Evolutionary conservation across 2,888 invertebrate genomes (phyloP).

Genomic region (Chelonus formosanus): DNA sequence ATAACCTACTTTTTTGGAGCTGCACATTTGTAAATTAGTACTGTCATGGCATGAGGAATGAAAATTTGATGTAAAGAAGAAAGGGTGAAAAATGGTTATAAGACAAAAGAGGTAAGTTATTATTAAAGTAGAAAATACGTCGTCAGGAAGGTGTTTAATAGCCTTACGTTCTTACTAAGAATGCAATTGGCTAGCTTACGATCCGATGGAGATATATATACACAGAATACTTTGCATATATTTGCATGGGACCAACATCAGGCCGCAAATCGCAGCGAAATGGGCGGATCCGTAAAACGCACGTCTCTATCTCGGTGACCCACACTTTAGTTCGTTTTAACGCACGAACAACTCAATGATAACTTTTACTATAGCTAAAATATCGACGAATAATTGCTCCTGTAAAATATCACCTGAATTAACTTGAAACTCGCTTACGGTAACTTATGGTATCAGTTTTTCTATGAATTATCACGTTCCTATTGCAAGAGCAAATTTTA

Average conservation of each 20-base stretch:
- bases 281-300: constrained; percentile 42
- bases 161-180: constrained; percentile 50
- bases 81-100: constrained; percentile 23
- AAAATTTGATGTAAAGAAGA: constrained; percentile 10
- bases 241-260: constrained; percentile 53
- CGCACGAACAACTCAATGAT: no score
- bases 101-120: constrained; percentile 39
- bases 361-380: no score
- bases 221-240: constrained; percentile 58
- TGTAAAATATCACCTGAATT: background rate
- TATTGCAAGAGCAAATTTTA: no score
- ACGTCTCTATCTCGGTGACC: constrained; percentile 42
- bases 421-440: no score
- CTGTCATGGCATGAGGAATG: background rate
- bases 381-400: background rate
- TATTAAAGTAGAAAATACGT: constrained; percentile 53
- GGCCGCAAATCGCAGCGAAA: constrained; percentile 50
- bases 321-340: no score
- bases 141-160: constrained; percentile 62
- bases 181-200: constrained; percentile 52
- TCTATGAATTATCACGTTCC: no score
- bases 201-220: constrained; percentile 25
- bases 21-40: no score
- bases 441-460: no score
- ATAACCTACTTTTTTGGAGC: no score